Percentiles rank a stretch among this genome's conserved stretches.
These are phyloP conservation scores for Discoglossus pictus DNA, from an alignment of 2,797 vertebrate species.

Conservation along the genomic window DNA sequence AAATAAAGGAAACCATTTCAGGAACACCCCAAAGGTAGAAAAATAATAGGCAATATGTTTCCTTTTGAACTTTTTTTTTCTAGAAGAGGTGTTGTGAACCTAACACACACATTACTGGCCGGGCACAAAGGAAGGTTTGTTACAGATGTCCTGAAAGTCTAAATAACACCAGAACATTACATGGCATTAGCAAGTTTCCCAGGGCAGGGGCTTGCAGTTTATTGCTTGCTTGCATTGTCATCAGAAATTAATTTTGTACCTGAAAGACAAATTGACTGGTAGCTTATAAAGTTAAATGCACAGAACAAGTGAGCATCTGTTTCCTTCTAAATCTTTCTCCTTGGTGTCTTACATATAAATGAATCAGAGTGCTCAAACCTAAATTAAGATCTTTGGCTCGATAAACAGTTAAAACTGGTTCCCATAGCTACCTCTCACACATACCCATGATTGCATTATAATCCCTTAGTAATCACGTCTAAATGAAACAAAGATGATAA, in stretches of 20 bases:
- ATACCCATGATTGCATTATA: constrained; percentile 99
- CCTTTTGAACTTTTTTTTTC: constrained; percentile 64
- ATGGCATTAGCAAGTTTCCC: constrained; percentile 90
- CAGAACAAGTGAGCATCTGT: constrained; percentile 95
- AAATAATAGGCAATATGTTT: constrained; percentile 64
- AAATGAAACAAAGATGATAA: constrained; percentile 99
- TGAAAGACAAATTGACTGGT: constrained; percentile 98
- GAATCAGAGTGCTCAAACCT: constrained; percentile 99
- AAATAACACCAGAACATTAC: constrained; percentile 86
- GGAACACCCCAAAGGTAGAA: constrained; percentile 63
- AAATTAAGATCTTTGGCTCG: constrained; percentile 99
- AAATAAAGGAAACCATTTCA: constrained; percentile 61
- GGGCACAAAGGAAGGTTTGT: constrained; percentile 75
- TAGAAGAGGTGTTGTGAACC: constrained; percentile 80
- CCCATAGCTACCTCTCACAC: constrained; percentile 99
- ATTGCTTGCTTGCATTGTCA: constrained; percentile 92
- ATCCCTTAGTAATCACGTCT: constrained; percentile 99
- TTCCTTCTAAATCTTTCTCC: constrained; percentile 89
- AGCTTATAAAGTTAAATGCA: constrained; percentile 94
- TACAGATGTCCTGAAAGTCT: constrained; percentile 83
- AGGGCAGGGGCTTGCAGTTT: constrained; percentile 91
- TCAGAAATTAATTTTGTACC: constrained; percentile 99
- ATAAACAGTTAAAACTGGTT: constrained; percentile 99
- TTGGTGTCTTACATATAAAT: constrained; percentile 99
- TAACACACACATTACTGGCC: constrained; percentile 77